A percentile compares a stretch with the other conserved stretches of the same genome.
These are phyloP conservation scores for Schizothorax lantsangensis DNA, from an alignment of 2,797 vertebrate species.

Conservation along the genomic window DNA sequence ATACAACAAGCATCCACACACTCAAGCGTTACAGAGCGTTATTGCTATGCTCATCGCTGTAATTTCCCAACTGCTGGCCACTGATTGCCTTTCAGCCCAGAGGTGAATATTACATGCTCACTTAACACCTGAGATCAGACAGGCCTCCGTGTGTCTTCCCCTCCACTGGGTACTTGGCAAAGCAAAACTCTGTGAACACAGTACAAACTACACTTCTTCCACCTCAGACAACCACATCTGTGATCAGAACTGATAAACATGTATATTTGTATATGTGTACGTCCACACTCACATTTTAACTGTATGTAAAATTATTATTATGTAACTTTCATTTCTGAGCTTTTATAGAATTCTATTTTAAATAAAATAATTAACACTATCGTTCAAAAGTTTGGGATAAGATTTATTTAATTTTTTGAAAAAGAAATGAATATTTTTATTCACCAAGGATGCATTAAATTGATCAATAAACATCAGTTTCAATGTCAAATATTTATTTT, in stretches of 20 bases:
- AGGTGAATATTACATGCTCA: constrained; percentile 83
- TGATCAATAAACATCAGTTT: too few relatives aligned
- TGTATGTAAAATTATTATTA: not conserved
- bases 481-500: not conserved
- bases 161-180: constrained; percentile 77
- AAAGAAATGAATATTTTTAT: not conserved
- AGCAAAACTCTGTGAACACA: constrained; percentile 67
- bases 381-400: not conserved
- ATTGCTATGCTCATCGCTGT: constrained; percentile 70
- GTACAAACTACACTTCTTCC: constrained; percentile 54
- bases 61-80: constrained; percentile 74
- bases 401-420: not conserved
- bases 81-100: constrained; percentile 80
- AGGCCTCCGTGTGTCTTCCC: constrained; percentile 77
- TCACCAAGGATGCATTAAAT: not conserved
- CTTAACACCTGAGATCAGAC: constrained; percentile 83
- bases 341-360: not conserved
- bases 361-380: not conserved
- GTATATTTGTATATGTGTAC: not conserved
- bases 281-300: not conserved
- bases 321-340: not conserved
- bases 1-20: constrained; percentile 53
- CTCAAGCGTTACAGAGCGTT: constrained; percentile 55
- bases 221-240: constrained; percentile 54
- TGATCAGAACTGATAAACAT: constrained; percentile 16